A percentile compares a stretch with the other conserved stretches of the same genome.
Evolutionary conservation across 2,797 vertebrate genomes (phyloP).

Genomic region (Bovichtus diacanthus): DNA sequence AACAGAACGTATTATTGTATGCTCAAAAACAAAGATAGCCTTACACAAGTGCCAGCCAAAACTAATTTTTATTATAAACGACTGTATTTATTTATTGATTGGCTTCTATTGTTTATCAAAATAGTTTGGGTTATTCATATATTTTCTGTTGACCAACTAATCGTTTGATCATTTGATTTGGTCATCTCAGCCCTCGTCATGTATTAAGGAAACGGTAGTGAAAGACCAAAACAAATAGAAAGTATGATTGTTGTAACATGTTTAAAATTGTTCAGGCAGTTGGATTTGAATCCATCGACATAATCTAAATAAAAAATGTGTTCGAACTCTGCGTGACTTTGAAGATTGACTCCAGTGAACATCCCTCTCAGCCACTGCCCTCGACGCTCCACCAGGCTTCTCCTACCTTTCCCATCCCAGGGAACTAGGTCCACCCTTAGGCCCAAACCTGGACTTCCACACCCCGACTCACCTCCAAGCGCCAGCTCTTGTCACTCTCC

Average conservation of each 20-base stretch:
- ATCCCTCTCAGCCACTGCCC: neutral
- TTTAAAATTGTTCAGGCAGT: neutral
- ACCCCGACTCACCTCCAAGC: constrained; percentile 43
- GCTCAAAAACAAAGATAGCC: neutral
- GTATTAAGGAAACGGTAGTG: too few relatives aligned
- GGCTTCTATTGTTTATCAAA: too few relatives aligned
- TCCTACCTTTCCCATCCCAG: constrained; percentile 13
- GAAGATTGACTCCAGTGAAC: neutral
- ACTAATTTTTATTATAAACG: neutral
- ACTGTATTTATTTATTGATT: too few relatives aligned
- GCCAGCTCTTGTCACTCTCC: constrained; percentile 41
- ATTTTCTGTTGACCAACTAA: too few relatives aligned
- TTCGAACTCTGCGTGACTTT: neutral
- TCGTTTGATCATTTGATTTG: too few relatives aligned
- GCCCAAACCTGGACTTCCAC: constrained; percentile 44
- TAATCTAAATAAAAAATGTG: neutral
- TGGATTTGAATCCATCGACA: neutral
- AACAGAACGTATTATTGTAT: constrained; percentile 24
- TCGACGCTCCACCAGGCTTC: neutral
- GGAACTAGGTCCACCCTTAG: constrained; percentile 11
- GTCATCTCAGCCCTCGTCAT: too few relatives aligned
- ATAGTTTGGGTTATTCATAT: too few relatives aligned
- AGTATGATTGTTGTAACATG: too few relatives aligned
- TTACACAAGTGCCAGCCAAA: neutral
- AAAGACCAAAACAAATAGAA: too few relatives aligned